phyloP scores from a whole-genome alignment of 2,888 invertebrate genomes.

The Meghimatium bilineatum region DNA sequence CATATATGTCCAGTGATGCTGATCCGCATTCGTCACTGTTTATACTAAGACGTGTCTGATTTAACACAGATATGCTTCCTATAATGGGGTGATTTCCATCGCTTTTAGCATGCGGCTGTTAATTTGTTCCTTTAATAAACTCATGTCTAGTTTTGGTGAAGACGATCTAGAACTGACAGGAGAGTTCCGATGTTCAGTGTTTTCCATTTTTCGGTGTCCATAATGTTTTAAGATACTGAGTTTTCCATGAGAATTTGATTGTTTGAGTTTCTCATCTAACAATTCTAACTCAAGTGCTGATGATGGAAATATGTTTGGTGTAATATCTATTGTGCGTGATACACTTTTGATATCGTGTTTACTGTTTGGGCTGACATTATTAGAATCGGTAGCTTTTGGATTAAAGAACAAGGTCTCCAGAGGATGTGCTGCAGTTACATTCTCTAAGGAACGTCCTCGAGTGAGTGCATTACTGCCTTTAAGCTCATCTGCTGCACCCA shows the following conservation, averaged over 20 bases:
- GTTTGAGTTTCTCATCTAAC: not conserved
- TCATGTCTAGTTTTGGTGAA: conserved; percentile 49
- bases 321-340: conserved; percentile 41
- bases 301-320: conserved; percentile 49
- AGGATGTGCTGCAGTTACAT: conserved; percentile 8
- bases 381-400: conserved; percentile 12
- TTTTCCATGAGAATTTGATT: conserved; percentile 23
- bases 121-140: conserved; percentile 50
- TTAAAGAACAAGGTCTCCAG: conserved; percentile 45
- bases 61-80: not conserved
- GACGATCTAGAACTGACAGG: conserved; percentile 33
- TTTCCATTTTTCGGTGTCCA: conserved; percentile 46
- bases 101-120: conserved; percentile 41
- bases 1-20: too few relatives aligned
- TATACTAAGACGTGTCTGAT: too few relatives aligned
- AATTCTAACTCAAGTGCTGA: conserved; percentile 24
- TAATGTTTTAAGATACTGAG: conserved; percentile 3
- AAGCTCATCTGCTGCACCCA: not conserved
- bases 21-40: too few relatives aligned
- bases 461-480: not conserved
- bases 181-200: conserved; percentile 51
- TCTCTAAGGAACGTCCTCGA: conserved; percentile 12
- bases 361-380: conserved; percentile 16
- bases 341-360: not conserved
- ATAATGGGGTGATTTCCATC: conserved; percentile 38